phyloP scores from a whole-genome alignment of 2,797 vertebrate genomes.

The Sardinella longiceps region DNA sequence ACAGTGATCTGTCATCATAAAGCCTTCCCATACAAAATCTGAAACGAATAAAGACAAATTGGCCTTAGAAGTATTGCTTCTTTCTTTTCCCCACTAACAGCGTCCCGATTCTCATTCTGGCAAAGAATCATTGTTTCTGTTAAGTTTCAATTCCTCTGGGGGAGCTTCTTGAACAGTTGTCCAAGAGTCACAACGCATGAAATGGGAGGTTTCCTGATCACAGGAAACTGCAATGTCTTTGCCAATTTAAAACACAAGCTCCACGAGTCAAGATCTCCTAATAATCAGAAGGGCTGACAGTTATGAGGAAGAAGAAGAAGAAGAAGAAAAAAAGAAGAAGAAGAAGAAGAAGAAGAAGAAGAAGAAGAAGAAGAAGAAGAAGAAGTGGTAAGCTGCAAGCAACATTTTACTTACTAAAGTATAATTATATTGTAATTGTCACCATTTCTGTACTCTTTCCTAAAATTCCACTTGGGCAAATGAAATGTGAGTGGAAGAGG shows the following conservation, averaged over 20 bases:
- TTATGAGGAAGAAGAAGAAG: background rate
- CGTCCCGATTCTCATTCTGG: background rate
- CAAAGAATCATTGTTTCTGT: background rate
- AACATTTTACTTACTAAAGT: background rate
- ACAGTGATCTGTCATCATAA: background rate
- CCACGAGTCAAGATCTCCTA: conserved; percentile 30
- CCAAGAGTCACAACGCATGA: conserved; percentile 36
- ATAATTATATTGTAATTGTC: conserved; percentile 45
- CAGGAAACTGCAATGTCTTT: conserved; percentile 29
- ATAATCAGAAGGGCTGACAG: conserved; percentile 27
- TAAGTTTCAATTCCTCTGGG: conserved; percentile 22
- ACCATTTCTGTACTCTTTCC: conserved; percentile 23
- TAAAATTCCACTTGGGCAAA: background rate
- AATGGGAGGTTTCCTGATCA: conserved; percentile 39
- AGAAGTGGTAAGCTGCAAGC: background rate
- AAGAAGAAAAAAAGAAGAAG: background rate
- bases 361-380: background rate
- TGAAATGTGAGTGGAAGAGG: conserved; percentile 25
- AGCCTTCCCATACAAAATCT: background rate
- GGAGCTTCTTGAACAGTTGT: conserved; percentile 38
- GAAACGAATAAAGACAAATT: background rate
- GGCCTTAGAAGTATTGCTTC: background rate
- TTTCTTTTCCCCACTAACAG: background rate
- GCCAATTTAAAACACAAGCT: conserved; percentile 26
- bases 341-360: background rate